phyloP scores from a whole-genome alignment of 2,113 vertebrate genomes.

The Platichthys stellatus region DNA sequence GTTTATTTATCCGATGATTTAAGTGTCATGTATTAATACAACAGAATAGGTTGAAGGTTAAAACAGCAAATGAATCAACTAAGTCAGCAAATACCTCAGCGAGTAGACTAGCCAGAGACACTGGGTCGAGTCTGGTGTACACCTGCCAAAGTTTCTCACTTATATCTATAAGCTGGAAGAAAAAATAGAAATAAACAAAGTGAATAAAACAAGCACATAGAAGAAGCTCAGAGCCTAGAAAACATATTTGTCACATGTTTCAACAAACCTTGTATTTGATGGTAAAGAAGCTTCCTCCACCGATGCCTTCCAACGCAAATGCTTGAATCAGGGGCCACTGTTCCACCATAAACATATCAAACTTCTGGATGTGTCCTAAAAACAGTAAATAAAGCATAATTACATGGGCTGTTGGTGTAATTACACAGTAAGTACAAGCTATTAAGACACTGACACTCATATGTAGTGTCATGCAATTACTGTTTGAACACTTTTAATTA shows the following conservation, averaged over 20 bases:
- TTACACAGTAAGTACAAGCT: not conserved
- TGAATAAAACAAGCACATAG: slow-evolving; percentile 3
- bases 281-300: slow-evolving; percentile 96
- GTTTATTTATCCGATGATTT: too few species aligned
- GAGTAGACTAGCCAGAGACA: slow-evolving; percentile 89
- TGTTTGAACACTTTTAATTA: not conserved
- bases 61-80: not conserved
- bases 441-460: not conserved
- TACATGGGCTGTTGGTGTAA: not conserved
- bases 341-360: slow-evolving; percentile 97
- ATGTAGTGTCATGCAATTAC: not conserved
- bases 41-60: not conserved
- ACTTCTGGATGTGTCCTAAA: slow-evolving; percentile 92
- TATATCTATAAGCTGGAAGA: slow-evolving; percentile 90
- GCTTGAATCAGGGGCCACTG: slow-evolving; percentile 98
- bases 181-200: not conserved
- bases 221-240: not conserved
- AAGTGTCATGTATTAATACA: too few species aligned
- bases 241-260: not conserved
- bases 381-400: not conserved
- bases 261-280: slow-evolving; percentile 91
- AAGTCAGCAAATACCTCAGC: slow-evolving; percentile 84
- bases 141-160: slow-evolving; percentile 91
- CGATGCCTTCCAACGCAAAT: slow-evolving; percentile 96
- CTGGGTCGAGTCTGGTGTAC: slow-evolving; percentile 91